Conservation (phyloP, 1,140 invertebrate species). For the Dolichoris vasculosae region DNA sequence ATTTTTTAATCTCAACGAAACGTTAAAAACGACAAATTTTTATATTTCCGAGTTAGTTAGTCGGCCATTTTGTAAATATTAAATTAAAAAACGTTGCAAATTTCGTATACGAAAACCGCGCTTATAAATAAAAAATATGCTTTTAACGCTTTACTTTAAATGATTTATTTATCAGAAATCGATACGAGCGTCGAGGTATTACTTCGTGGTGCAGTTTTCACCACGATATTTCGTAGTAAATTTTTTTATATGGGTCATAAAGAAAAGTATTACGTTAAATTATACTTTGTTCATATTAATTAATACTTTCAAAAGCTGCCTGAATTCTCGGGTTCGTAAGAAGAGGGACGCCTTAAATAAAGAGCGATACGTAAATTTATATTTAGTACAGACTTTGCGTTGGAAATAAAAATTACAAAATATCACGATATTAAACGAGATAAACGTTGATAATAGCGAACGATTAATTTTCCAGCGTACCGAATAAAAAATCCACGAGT, state of each 20-base stretch:
- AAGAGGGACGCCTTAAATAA: neutral
- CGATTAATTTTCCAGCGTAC: too few relatives aligned
- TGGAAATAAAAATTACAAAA: neutral
- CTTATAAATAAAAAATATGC: neutral
- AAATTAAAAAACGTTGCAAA: neutral
- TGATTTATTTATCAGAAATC: neutral
- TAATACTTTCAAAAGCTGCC: neutral
- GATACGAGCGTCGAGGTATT: neutral
- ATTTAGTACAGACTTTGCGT: too few relatives aligned
- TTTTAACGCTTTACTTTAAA: neutral
- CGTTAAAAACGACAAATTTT: neutral
- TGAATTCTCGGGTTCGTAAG: neutral
- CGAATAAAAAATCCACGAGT: too few relatives aligned
- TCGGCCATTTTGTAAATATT: conserved; percentile 7
- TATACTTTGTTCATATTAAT: neutral
- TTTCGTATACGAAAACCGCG: neutral
- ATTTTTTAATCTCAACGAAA: neutral
- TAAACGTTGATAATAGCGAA: neutral
- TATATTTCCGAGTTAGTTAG: neutral
- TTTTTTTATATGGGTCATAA: neutral
- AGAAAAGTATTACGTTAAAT: neutral
- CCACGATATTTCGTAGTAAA: neutral
- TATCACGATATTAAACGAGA: neutral
- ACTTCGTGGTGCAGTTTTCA: neutral
- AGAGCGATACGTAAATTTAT: neutral